phyloP scores from a whole-genome alignment of 2,797 vertebrate genomes.

The Poeciliopsis presidionis region DNA sequence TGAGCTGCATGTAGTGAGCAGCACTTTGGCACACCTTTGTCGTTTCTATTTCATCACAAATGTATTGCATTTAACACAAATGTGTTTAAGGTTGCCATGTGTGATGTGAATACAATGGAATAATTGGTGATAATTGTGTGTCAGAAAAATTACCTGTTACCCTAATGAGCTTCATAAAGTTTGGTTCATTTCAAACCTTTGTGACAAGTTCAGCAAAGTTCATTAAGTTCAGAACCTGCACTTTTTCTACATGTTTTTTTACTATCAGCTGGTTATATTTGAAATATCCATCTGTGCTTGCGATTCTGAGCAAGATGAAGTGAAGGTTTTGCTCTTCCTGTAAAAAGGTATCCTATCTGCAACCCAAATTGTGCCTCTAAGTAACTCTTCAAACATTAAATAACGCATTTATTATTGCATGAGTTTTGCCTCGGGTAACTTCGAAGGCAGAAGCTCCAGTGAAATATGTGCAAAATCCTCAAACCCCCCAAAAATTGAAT shows the following conservation, averaged over 20 bases:
- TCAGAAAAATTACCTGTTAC: neutral
- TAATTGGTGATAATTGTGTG: neutral
- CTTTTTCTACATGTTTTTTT: neutral
- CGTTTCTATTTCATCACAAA: no score
- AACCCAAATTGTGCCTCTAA: constrained; percentile 13
- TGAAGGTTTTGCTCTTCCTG: neutral
- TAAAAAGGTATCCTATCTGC: neutral
- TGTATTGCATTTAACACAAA: no score
- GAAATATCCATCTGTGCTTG: neutral
- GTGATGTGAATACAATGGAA: neutral
- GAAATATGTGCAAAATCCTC: constrained; percentile 14
- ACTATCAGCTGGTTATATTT: neutral
- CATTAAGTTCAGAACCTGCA: neutral
- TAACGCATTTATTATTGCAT: constrained; percentile 15
- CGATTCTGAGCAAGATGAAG: neutral
- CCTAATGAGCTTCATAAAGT: neutral
- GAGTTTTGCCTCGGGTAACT: constrained; percentile 1
- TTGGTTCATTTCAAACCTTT: neutral
- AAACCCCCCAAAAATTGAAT: constrained; percentile 1
- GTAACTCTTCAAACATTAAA: constrained; percentile 18
- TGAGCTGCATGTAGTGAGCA: no score
- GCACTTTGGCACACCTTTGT: no score
- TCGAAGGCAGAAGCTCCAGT: neutral
- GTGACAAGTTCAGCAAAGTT: neutral
- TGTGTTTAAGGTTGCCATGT: no score